Evolutionary conservation across 1,140 invertebrate genomes (phyloP).

Genomic region (Aradophagus sp.): DNA sequence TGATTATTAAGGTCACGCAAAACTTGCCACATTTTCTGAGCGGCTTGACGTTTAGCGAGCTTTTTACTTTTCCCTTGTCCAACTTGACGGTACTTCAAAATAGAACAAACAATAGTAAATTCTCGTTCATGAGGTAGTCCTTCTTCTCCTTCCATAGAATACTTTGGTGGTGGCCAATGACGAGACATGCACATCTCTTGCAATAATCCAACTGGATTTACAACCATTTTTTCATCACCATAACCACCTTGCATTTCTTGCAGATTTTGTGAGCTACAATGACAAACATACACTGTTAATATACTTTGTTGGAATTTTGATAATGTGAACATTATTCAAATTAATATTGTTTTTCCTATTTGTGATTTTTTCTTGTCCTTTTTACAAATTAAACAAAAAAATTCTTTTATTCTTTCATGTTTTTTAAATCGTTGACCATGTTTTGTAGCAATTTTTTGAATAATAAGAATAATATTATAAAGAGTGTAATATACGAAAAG

Average conservation of each 20-base stretch:
- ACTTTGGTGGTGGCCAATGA: constrained; percentile 94
- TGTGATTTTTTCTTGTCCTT: too few relatives aligned
- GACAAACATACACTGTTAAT: not conserved
- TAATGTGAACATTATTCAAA: too few relatives aligned
- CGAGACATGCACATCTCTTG: constrained; percentile 95
- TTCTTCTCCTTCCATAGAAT: constrained; percentile 91
- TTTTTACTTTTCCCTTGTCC: constrained; percentile 96
- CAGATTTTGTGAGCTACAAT: constrained; percentile 64
- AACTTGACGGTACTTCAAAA: constrained; percentile 87
- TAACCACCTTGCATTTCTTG: constrained; percentile 67
- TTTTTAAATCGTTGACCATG: too few relatives aligned
- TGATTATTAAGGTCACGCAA: constrained; percentile 82
- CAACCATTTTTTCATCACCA: constrained; percentile 81
- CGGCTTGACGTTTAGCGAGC: constrained; percentile 93
- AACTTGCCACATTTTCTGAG: constrained; percentile 92
- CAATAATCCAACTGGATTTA: constrained; percentile 96
- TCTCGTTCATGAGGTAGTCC: constrained; percentile 94
- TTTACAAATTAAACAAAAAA: too few relatives aligned
- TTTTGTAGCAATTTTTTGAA: too few relatives aligned
- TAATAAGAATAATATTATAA: too few relatives aligned
- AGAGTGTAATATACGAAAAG: too few relatives aligned
- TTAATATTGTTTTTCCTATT: too few relatives aligned
- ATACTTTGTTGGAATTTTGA: too few relatives aligned
- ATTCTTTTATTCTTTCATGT: too few relatives aligned
- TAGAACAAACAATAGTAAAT: constrained; percentile 93